Conservation (phyloP, 1,140 invertebrate genomes). For the Catajapyx aquilonaris region DNA sequence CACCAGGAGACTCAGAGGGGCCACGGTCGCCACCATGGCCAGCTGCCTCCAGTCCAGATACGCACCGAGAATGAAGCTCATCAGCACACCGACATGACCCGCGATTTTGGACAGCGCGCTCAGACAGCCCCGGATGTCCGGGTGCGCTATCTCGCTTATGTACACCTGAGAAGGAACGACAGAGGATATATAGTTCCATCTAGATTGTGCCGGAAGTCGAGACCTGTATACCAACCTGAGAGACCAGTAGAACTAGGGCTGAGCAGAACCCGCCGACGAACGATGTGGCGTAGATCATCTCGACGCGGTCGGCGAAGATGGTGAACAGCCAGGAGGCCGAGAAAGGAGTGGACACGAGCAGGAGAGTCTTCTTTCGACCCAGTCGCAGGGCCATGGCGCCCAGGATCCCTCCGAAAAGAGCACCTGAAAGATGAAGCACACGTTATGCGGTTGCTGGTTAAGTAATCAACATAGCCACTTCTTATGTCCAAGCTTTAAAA, state of each 20-base stretch:
- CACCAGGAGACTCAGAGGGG: conserved; percentile 27
- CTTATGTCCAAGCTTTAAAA: too few relatives aligned
- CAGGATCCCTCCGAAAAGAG: conserved; percentile 50
- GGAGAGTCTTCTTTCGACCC: conserved; percentile 40
- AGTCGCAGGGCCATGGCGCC: conserved; percentile 48
- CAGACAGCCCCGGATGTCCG: conserved; percentile 59
- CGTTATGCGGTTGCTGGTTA: too few relatives aligned
- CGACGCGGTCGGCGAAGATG: conserved; percentile 44
- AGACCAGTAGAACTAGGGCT: conserved; percentile 53
- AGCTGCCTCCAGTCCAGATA: conserved; percentile 60
- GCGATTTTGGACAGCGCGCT: conserved; percentile 65
- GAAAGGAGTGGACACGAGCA: conserved; percentile 44
- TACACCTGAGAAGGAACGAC: conserved; percentile 40
- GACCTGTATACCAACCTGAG: conserved; percentile 36
- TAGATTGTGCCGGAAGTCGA: too few relatives aligned
- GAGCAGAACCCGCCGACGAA: conserved; percentile 59
- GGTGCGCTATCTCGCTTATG: conserved; percentile 71
- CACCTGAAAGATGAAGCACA: conserved; percentile 20
- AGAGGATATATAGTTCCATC: background rate
- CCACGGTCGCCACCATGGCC: conserved; percentile 47
- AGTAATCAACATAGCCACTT: too few relatives aligned
- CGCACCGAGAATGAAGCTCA: conserved; percentile 57
- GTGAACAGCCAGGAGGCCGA: conserved; percentile 53
- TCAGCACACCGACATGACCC: conserved; percentile 61
- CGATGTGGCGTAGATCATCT: conserved; percentile 52